phyloP scores from a whole-genome alignment of 2,113 vertebrate genomes.

The Neogobius melanostomus region DNA sequence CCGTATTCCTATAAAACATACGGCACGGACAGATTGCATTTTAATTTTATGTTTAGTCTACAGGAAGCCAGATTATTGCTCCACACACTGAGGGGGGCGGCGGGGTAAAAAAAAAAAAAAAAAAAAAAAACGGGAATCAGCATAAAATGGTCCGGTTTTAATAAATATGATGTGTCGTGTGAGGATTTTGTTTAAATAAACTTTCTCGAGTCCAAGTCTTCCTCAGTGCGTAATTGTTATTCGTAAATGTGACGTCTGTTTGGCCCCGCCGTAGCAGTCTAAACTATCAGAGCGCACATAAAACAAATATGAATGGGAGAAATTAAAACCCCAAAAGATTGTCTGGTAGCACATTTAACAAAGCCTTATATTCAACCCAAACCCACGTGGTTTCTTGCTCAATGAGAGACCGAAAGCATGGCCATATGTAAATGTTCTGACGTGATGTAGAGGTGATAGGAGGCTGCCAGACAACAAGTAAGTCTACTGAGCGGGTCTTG shows the following conservation, averaged over 20 bases:
- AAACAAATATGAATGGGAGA: slow-evolving; percentile 36
- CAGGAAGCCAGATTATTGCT: slow-evolving; percentile 78
- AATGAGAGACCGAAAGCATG: slow-evolving; percentile 25
- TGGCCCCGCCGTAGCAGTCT: slow-evolving; percentile 30
- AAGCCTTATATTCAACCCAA: neutral
- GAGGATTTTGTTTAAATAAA: slow-evolving; percentile 74
- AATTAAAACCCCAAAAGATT: slow-evolving; percentile 34
- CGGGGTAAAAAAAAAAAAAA: slow-evolving; percentile 39
- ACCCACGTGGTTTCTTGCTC: neutral
- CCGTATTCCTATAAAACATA: slow-evolving; percentile 71
- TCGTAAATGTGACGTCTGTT: slow-evolving; percentile 71
- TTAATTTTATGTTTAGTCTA: slow-evolving; percentile 84
- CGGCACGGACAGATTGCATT: slow-evolving; percentile 71
- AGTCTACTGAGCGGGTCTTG: slow-evolving; percentile 37
- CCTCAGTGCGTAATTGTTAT: slow-evolving; percentile 56
- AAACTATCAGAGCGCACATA: slow-evolving; percentile 47
- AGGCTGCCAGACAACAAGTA: slow-evolving; percentile 71
- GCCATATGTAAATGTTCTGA: slow-evolving; percentile 47
- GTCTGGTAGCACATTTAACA: slow-evolving; percentile 22
- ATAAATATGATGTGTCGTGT: slow-evolving; percentile 68
- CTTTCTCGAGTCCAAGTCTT: slow-evolving; percentile 25
- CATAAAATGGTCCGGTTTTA: slow-evolving; percentile 71
- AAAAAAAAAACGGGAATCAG: slow-evolving; percentile 62
- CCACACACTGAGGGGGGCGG: slow-evolving; percentile 44
- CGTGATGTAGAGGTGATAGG: slow-evolving; percentile 53